Evolutionary conservation across 2,888 invertebrate species (phyloP).

Genomic region (Icerya purchasi): DNA sequence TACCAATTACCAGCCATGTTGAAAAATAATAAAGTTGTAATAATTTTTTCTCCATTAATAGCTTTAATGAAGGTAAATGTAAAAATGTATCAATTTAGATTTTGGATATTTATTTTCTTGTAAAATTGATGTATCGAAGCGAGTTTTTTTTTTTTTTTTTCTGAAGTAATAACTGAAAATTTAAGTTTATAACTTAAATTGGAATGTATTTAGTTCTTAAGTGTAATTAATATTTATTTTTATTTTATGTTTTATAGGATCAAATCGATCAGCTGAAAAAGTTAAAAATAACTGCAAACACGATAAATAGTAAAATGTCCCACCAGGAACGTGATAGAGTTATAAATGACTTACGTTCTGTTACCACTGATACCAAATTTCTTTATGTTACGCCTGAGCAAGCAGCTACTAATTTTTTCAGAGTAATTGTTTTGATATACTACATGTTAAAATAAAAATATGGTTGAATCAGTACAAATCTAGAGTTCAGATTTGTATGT

Average conservation of each 20-base stretch:
- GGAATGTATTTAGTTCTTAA: too few species aligned
- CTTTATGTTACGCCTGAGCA: conserved; percentile 95
- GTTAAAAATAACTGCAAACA: conserved; percentile 58
- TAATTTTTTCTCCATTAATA: conserved; percentile 88
- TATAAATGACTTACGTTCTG: conserved; percentile 48
- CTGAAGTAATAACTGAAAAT: too few species aligned
- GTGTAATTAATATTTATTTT: too few species aligned
- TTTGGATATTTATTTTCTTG: too few species aligned
- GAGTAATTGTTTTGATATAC: too few species aligned
- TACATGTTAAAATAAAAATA: too few species aligned
- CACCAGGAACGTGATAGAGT: conserved; percentile 53
- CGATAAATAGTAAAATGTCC: conserved; percentile 80
- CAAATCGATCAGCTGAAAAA: conserved; percentile 70
- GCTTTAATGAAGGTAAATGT: conserved; percentile 62
- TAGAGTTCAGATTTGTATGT: too few species aligned
- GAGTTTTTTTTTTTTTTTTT: too few species aligned
- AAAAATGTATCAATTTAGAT: not conserved
- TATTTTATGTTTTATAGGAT: conserved; percentile 35
- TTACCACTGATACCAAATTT: conserved; percentile 55
- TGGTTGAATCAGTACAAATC: too few species aligned
- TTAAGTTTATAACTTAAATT: too few species aligned
- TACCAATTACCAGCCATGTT: conserved; percentile 88
- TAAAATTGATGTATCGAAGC: too few species aligned
- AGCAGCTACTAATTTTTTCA: conserved; percentile 57
- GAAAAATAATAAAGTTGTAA: conserved; percentile 53